Evolutionary conservation across 2,113 vertebrate genomes (phyloP), one percentile per base, ranked within the genome.

Genomic region (Hipposideros armiger): DNA sequence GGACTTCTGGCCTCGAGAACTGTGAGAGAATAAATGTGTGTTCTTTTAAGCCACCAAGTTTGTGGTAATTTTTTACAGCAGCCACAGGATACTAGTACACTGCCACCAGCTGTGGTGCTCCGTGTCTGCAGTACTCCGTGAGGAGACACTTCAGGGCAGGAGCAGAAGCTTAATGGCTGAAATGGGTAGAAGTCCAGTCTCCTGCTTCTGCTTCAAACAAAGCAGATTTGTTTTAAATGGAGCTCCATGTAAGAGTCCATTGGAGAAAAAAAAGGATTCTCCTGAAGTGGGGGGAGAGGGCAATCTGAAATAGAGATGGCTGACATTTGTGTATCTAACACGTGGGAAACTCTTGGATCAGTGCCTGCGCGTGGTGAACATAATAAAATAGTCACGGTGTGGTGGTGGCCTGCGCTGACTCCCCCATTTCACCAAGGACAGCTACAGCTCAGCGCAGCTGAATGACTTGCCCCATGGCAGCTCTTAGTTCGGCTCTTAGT

Each of bases 111-210:
- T 17, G 0, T 2, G 5, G 11, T 24, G 32, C 13, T 28, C 10
- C 10, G n/a, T 28, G 77, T 17, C 26, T 4, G 0, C n/a, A 36
- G 0, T 2, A 11, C 11, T 22, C 45, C 26, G 19, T 0, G 1
- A 19, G 10, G 28, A 50, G 22, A 58, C 0, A 3, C 58, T 47
- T 54, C 28, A n/a, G 22, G 36, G 36, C 13, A n/a, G 13, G 47
- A 69, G 9, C 7, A 14, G 7, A 81, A 5, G 15, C 13, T 28
- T 8, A 54, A 17, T 50, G 89, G 4, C 24, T 50, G 3, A 17
- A 50, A 36, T 4, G 19, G n/a, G 32, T 94, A 16, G 36, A 47
- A 13, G 17, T 40, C 8, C 4, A 28, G 36, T 50, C 32, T 24
- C 40, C 11, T 52, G 26, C 24, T 60, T 67, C 82, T 69, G 76